Percentiles rank a stretch among this genome's conserved stretches.
Conservation (phyloP, 2,888 invertebrate genomes). For the Nomada fucata region DNA sequence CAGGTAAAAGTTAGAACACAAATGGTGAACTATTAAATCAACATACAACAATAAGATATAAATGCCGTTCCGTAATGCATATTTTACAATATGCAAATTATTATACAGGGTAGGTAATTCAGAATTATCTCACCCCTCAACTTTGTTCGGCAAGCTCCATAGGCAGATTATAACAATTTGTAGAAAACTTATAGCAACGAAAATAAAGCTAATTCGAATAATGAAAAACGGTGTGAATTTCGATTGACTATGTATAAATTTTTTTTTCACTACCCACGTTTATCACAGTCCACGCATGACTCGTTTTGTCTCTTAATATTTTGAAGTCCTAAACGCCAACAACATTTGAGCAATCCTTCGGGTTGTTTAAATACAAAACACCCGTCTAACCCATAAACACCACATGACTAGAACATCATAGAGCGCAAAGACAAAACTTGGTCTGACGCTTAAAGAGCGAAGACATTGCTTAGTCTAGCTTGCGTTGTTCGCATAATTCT, state of each 20-base stretch:
- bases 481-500: constrained; percentile 81
- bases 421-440: constrained; percentile 72
- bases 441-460: constrained; percentile 65
- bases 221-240: constrained; percentile 69
- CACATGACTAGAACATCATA: constrained; percentile 82
- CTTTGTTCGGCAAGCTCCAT: constrained; percentile 68
- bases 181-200: constrained; percentile 52
- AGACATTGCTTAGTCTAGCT: constrained; percentile 78
- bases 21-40: constrained; percentile 67
- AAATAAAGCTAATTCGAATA: constrained; percentile 65
- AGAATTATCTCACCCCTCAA: constrained; percentile 17
- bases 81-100: constrained; percentile 29
- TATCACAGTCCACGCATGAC: constrained; percentile 84
- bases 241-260: constrained; percentile 72
- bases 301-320: constrained; percentile 79
- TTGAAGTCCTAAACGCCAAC: constrained; percentile 82
- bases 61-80: constrained; percentile 57
- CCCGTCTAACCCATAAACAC: constrained; percentile 75
- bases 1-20: constrained; percentile 69
- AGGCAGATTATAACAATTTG: constrained; percentile 66
- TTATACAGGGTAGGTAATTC: constrained; percentile 15
- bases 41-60: constrained; percentile 63
- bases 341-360: constrained; percentile 82
- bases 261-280: constrained; percentile 79
- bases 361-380: constrained; percentile 73